phyloP scores from a whole-genome alignment of 2,888 invertebrate genomes.

The Dysmachus trigonus region DNA sequence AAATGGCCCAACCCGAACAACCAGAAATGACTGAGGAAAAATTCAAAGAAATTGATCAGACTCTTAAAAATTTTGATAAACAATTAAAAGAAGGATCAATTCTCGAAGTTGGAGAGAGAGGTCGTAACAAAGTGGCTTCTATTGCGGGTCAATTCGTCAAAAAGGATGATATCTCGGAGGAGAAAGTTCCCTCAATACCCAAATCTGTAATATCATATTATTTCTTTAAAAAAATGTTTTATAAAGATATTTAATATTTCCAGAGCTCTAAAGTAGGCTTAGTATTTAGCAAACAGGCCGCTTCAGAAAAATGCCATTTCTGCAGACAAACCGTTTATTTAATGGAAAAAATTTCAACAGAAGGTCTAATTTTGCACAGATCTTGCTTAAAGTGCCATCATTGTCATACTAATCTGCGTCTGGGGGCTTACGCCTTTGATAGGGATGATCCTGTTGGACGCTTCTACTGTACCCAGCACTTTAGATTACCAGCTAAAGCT shows the following conservation, averaged over 20 bases:
- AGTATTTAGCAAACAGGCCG: slow-evolving; percentile 72
- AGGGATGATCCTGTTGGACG: slow-evolving; percentile 73
- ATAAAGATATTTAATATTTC: neutral
- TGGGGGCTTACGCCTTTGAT: slow-evolving; percentile 79
- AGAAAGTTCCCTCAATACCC: slow-evolving; percentile 58
- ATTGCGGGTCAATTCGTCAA: slow-evolving; percentile 81
- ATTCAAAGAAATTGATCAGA: slow-evolving; percentile 77
- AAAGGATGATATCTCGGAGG: slow-evolving; percentile 63
- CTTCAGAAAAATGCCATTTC: slow-evolving; percentile 83
- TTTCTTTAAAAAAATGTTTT: slow-evolving; percentile 4
- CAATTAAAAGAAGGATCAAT: slow-evolving; percentile 81
- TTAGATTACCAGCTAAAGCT: slow-evolving; percentile 71
- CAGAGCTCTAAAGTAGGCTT: slow-evolving; percentile 71
- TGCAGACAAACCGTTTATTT: slow-evolving; percentile 92
- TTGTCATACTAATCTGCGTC: slow-evolving; percentile 83
- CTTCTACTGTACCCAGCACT: slow-evolving; percentile 81
- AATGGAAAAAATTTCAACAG: slow-evolving; percentile 89
- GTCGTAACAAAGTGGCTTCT: slow-evolving; percentile 82
- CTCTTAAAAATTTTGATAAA: slow-evolving; percentile 75
- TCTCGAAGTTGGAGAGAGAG: slow-evolving; percentile 71
- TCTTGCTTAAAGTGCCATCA: slow-evolving; percentile 95
- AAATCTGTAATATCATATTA: slow-evolving; percentile 62
- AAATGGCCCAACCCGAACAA: slow-evolving; percentile 73
- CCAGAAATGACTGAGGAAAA: slow-evolving; percentile 70
- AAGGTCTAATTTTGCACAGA: slow-evolving; percentile 90